Base-by-base conservation (phyloP, 2,113 vertebrate species). In the Mellivora capensis region DNA sequence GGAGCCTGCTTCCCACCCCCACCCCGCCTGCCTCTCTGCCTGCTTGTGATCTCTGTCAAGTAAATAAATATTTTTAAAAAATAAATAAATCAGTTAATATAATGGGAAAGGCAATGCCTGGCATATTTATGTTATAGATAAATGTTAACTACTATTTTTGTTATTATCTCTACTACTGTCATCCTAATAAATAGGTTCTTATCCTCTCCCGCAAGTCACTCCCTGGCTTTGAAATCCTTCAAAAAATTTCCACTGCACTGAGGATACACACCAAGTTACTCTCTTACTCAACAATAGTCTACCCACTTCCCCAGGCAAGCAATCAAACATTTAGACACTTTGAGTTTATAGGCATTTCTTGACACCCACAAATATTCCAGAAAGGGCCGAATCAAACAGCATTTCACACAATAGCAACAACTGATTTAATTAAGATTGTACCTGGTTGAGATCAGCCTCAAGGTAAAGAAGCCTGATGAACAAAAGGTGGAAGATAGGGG, bases 371-470 rank as follows among this genome's bases (percentile, higher is more conserved):
- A 88, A 88, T 77, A 77, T 34, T 64, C 34, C 54, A 80, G 84
- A 94, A 85, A 79, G 47, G 25, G 25, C 69, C 79, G 34, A 52
- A 59, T 67, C 31, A 84, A 94, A 79, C 4, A 84, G 44, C 71
- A 96, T n/a, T 72, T 95, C 71, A 94, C 29, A 82, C 31, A 86
- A 39, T 1, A 83, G 11, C 37, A 54, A 59, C 34, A 67, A 84
- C 42, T 72, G 59, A 79, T 85, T 79, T 93, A 83, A 90, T 42
- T 80, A 74, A 77, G 52, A 90, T 39, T 91, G 74, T 80, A 96
- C 29, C 29, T 39, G 62, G 31, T 7, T 83, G 49, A 91, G 62
- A 71, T 91, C 71, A 87, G 54, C 76, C 88, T 94, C 57, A 87
- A 72, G 34, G 44, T 21, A 85, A 88, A 85, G 27, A 84, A 91